Percentiles rank a stretch among this genome's conserved stretches.
phyloP scores from a whole-genome alignment of 2,888 invertebrate genomes.

The Callyntrura guangdongensis region DNA sequence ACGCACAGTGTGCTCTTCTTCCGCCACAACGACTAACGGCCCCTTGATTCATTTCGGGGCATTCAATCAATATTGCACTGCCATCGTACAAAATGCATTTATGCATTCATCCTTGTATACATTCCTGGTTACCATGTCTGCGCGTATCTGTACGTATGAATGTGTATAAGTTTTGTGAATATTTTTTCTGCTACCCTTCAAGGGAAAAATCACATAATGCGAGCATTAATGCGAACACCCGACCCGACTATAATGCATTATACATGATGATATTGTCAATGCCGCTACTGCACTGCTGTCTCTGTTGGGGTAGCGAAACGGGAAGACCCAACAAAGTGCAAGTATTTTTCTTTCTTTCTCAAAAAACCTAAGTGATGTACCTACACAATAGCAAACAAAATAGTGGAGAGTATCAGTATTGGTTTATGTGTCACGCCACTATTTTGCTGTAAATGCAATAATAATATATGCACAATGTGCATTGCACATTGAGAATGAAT shows the following conservation, averaged over 20 bases:
- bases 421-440: conserved; percentile 15
- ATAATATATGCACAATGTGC: conserved; percentile 25
- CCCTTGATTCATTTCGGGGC: conserved; percentile 24
- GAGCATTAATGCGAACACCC: not conserved
- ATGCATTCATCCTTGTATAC: conserved; percentile 15
- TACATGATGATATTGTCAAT: not conserved
- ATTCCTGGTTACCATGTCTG: not conserved
- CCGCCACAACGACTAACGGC: not conserved
- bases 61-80: conserved; percentile 6
- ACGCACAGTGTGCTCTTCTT: not conserved
- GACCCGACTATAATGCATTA: conserved; percentile 3
- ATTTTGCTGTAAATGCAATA: conserved; percentile 22
- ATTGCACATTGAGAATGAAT: not conserved
- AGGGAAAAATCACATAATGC: not conserved
- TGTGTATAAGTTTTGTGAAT: conserved; percentile 48
- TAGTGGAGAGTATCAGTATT: not conserved
- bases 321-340: not conserved
- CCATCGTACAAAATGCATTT: not conserved
- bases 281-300: not conserved
- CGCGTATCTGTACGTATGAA: not conserved
- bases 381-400: not conserved
- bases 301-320: not conserved
- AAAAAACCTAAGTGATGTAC: not conserved
- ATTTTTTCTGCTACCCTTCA: conserved; percentile 37
- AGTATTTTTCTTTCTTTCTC: not conserved